Percentiles rank a stretch among this genome's conserved stretches.
These are phyloP conservation scores for Ormyrus rosae DNA, from an alignment of 2,888 invertebrate genomes.

Conservation along the genomic window DNA sequence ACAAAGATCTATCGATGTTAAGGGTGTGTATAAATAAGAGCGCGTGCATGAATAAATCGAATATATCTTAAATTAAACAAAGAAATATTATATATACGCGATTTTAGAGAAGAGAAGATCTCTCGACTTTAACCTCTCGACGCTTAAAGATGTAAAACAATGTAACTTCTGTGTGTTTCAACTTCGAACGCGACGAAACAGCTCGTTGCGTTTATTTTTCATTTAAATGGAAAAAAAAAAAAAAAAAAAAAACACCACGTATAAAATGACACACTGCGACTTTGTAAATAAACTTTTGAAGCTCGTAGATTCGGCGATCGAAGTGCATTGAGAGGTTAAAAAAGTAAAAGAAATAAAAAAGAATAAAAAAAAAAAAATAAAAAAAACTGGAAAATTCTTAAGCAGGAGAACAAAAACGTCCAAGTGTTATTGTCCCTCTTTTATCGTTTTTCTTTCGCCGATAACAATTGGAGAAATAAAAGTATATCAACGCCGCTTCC, in stretches of 20 bases:
- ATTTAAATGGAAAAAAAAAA: constrained; percentile 33
- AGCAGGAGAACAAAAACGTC: not conserved
- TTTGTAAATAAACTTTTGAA: constrained; percentile 51
- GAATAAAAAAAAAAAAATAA: not conserved
- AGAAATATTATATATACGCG: constrained; percentile 36
- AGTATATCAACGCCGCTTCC: constrained; percentile 17
- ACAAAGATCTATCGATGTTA: constrained; percentile 56
- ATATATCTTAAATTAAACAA: constrained; percentile 40
- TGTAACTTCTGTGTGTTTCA: constrained; percentile 24
- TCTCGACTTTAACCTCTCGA: constrained; percentile 48
- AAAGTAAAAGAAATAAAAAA: constrained; percentile 40
- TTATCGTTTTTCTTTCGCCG: constrained; percentile 21
- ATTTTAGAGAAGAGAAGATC: constrained; percentile 51
- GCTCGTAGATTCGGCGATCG: constrained; percentile 27
- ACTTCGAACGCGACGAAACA: not conserved
- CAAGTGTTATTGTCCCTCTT: constrained; percentile 48
- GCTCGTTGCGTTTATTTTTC: constrained; percentile 22
- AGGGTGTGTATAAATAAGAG: constrained; percentile 38
- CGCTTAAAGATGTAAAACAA: constrained; percentile 29
- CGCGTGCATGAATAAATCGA: constrained; percentile 20
- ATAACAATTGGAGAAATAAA: constrained; percentile 3
- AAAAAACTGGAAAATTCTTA: not conserved
- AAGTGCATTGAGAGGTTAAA: constrained; percentile 49
- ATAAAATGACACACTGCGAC: constrained; percentile 13
- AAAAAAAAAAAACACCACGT: constrained; percentile 26